phyloP scores from a whole-genome alignment of 2,888 invertebrate genomes.

The Hyalella azteca region DNA sequence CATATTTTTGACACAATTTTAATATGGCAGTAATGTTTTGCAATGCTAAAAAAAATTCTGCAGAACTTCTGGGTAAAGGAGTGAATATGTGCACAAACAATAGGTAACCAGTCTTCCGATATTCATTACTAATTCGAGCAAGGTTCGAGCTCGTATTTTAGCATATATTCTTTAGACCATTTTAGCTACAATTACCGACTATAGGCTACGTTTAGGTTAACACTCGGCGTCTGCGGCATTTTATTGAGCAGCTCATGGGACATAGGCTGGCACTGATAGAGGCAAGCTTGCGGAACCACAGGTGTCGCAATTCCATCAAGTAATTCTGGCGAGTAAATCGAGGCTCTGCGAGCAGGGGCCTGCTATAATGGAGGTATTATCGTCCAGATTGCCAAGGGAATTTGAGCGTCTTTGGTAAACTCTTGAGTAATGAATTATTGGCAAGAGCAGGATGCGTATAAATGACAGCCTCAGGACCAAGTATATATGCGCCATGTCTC shows the following conservation, averaged over 20 bases:
- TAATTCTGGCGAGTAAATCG: constrained; percentile 29
- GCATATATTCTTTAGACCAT: background rate
- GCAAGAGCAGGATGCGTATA: no score
- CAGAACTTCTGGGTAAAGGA: no score
- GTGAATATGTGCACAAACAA: no score
- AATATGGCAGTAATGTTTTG: no score
- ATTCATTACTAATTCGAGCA: no score
- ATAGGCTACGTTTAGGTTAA: background rate
- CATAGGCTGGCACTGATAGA: background rate
- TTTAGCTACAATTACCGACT: background rate
- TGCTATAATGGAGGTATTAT: constrained; percentile 21
- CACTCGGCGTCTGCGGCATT: background rate
- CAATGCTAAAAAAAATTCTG: no score
- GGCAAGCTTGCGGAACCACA: background rate
- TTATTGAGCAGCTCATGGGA: background rate
- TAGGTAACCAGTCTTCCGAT: no score
- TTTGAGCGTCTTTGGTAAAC: background rate
- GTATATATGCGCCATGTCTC: no score
- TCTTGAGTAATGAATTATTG: background rate
- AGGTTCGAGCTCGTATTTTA: no score
- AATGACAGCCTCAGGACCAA: no score
- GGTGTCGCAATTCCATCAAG: constrained; percentile 29
- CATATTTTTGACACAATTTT: no score
- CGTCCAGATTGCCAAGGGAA: background rate
- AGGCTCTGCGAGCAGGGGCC: constrained; percentile 11